Percentiles rank a stretch among this genome's conserved stretches.
These are phyloP conservation scores for Caenorhabditis becei DNA, from an alignment of 2,888 invertebrate species.

Conservation along the genomic window DNA sequence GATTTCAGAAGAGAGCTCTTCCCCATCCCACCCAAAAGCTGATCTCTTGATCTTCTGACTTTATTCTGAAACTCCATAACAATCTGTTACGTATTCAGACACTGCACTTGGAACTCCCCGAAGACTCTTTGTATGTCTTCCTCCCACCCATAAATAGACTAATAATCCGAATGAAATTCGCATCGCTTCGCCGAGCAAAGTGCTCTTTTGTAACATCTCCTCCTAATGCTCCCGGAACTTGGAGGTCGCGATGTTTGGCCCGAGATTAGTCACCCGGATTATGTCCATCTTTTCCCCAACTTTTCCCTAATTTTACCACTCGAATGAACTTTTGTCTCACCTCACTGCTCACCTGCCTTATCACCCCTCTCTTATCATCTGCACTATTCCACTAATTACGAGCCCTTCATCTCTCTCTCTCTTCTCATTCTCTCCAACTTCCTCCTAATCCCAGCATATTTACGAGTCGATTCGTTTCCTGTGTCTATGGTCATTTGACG, in stretches of 20 bases:
- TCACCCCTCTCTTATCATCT: not conserved
- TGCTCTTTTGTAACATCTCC: not conserved
- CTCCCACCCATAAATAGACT: not conserved
- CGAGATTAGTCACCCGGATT: not conserved
- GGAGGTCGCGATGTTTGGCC: conserved; percentile 1
- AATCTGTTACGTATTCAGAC: too few relatives aligned
- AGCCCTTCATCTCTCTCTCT: not conserved
- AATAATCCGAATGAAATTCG: too few relatives aligned
- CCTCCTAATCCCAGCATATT: not conserved
- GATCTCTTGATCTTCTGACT: too few relatives aligned
- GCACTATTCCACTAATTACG: not conserved
- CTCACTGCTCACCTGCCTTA: not conserved
- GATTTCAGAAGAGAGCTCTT: too few relatives aligned
- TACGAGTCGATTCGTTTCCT: conserved; percentile 3
- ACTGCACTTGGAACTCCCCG: too few relatives aligned
- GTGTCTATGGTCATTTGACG: not conserved
- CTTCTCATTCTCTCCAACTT: not conserved
- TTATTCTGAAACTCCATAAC: too few relatives aligned
- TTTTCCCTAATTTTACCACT: conserved; percentile 3
- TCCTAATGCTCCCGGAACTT: conserved; percentile 1
- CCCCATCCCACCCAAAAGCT: too few relatives aligned
- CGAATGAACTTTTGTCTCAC: conserved; percentile 16
- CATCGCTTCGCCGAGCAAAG: not conserved
- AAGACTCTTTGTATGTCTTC: too few relatives aligned
- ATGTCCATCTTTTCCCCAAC: not conserved